phyloP scores from a whole-genome alignment of 1,140 invertebrate species.

The Cotesia glomerata region DNA sequence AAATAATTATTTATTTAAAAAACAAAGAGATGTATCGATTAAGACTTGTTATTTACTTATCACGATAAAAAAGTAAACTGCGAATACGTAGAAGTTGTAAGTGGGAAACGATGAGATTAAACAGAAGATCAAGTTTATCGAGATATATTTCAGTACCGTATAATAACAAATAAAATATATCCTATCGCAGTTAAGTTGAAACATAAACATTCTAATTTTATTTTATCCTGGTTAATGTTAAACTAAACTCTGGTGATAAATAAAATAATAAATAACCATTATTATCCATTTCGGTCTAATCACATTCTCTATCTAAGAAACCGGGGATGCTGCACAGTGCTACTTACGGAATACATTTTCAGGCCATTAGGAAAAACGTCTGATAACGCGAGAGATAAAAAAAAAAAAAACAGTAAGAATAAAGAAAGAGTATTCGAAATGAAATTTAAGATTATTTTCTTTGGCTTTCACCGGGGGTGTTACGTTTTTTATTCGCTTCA shows the following conservation, averaged over 20 bases:
- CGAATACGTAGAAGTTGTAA: neutral
- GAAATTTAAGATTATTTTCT: neutral
- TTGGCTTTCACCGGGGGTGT: neutral
- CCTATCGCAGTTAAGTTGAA: neutral
- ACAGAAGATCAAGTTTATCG: slow-evolving; percentile 24
- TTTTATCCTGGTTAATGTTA: neutral
- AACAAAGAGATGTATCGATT: neutral
- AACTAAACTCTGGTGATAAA: neutral
- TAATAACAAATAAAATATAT: neutral
- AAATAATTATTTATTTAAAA: no score
- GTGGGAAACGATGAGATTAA: slow-evolving; percentile 31
- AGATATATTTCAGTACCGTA: neutral
- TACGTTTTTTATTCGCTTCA: neutral
- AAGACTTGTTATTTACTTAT: neutral
- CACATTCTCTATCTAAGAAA: neutral
- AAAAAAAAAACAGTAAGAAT: slow-evolving; percentile 25
- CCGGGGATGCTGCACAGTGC: neutral
- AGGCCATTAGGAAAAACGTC: slow-evolving; percentile 29
- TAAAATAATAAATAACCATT: neutral
- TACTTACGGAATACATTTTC: slow-evolving; percentile 14
- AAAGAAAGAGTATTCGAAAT: slow-evolving; percentile 24
- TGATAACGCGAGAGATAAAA: slow-evolving; percentile 32
- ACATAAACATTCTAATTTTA: neutral
- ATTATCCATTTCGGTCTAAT: neutral
- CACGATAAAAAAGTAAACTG: neutral